These are phyloP conservation scores for Apodemia duryi DNA, from an alignment of 2,888 invertebrate species.

Conservation along the genomic window DNA sequence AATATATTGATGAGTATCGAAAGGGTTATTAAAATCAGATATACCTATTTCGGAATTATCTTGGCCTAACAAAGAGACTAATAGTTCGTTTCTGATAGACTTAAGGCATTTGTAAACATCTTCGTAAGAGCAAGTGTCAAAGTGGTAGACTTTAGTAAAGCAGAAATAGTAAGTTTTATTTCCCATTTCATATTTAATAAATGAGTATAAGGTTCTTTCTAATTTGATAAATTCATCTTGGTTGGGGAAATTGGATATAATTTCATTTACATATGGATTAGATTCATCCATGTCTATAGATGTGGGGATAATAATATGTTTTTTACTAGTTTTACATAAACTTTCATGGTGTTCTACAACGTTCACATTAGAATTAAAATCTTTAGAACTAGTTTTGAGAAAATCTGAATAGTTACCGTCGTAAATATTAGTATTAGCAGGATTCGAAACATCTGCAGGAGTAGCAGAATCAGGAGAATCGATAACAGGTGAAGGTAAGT, in stretches of 20 bases:
- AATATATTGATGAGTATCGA: constrained; percentile 16
- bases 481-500: too few species aligned
- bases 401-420: constrained; percentile 1
- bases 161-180: constrained; percentile 8
- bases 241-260: not conserved
- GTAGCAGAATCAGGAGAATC: too few species aligned
- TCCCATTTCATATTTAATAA: not conserved
- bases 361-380: not conserved
- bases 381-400: not conserved
- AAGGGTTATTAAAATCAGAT: constrained; percentile 21
- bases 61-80: not conserved
- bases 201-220: not conserved
- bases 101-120: constrained; percentile 6
- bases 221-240: not conserved
- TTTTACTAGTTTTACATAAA: not conserved
- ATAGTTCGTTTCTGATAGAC: not conserved
- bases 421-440: not conserved
- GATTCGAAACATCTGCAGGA: too few species aligned
- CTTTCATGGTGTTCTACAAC: not conserved
- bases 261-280: not conserved
- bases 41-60: not conserved
- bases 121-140: constrained; percentile 1
- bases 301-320: not conserved
- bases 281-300: not conserved
- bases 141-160: constrained; percentile 11